Conservation (phyloP, 2,888 invertebrate genomes). For the Andrena flavipes region DNA sequence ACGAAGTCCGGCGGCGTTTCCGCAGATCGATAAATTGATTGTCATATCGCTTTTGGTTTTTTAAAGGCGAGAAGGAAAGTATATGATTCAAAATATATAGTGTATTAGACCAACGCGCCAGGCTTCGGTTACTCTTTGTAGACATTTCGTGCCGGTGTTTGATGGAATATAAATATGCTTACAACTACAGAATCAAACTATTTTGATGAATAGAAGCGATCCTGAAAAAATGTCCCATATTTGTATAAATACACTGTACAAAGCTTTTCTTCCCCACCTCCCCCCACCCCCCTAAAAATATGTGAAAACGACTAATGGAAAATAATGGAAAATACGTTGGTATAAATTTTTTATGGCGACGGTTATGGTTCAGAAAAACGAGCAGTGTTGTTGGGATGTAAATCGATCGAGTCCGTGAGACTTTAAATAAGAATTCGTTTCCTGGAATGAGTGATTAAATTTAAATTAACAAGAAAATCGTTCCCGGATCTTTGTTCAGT, state of each 20-base stretch:
- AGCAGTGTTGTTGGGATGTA: conserved; percentile 63
- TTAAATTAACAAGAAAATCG: conserved; percentile 52
- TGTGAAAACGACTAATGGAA: conserved; percentile 24
- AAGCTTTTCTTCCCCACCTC: conserved; percentile 25
- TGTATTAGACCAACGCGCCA: no score
- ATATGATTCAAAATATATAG: no score
- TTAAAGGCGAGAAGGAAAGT: no score
- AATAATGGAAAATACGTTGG: conserved; percentile 47
- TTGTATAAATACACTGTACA: conserved; percentile 56
- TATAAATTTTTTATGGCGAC: conserved; percentile 53
- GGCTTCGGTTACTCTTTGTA: no score
- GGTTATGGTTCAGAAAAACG: conserved; percentile 64
- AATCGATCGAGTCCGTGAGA: conserved; percentile 59
- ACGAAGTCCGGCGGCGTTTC: no score
- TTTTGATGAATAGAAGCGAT: no score
- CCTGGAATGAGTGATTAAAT: conserved; percentile 43
- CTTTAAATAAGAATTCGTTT: conserved; percentile 57
- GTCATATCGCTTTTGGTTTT: no score
- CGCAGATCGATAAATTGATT: no score
- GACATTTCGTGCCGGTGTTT: no score
- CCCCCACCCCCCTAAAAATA: conserved; percentile 23
- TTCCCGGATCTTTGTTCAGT: conserved; percentile 62
- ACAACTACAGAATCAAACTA: no score
- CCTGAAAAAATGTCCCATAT: no score
- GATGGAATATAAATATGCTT: no score